Conservation (phyloP, 2,113 vertebrate genomes). For the Cardinalis cardinalis region DNA sequence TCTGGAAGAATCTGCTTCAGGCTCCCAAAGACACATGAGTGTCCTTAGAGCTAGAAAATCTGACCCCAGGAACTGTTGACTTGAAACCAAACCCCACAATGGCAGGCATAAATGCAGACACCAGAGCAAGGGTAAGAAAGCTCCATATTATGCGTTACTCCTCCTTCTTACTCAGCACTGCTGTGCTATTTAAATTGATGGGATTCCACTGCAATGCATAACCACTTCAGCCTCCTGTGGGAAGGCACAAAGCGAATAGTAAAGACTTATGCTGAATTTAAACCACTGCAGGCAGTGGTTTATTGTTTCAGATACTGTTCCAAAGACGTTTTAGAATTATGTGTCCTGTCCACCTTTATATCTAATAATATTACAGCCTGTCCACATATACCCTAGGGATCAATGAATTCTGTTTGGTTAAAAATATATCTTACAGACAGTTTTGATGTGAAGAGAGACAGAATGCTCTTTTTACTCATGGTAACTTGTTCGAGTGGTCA, state of each 20-base stretch:
- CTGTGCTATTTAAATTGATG: not conserved
- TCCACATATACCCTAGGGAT: not conserved
- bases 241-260: not conserved
- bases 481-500: not conserved
- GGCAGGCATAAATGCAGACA: not conserved
- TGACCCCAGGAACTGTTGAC: not conserved
- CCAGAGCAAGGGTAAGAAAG: not conserved
- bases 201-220: not conserved
- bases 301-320: not conserved
- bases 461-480: not conserved
- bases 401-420: not conserved
- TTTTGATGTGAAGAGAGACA: not conserved
- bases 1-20: not conserved
- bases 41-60: not conserved
- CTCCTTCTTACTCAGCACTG: not conserved
- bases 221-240: not conserved
- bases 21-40: not conserved
- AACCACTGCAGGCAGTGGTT: not conserved
- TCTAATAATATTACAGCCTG: not conserved
- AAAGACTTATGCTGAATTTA: not conserved
- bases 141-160: fast-evolving
- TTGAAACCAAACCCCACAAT: not conserved
- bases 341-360: not conserved
- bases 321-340: not conserved
- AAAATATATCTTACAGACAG: not conserved